A percentile compares a stretch with the other conserved stretches of the same genome.
Conservation (phyloP, 1,140 invertebrate genomes). For the Heterodera carotae region DNA sequence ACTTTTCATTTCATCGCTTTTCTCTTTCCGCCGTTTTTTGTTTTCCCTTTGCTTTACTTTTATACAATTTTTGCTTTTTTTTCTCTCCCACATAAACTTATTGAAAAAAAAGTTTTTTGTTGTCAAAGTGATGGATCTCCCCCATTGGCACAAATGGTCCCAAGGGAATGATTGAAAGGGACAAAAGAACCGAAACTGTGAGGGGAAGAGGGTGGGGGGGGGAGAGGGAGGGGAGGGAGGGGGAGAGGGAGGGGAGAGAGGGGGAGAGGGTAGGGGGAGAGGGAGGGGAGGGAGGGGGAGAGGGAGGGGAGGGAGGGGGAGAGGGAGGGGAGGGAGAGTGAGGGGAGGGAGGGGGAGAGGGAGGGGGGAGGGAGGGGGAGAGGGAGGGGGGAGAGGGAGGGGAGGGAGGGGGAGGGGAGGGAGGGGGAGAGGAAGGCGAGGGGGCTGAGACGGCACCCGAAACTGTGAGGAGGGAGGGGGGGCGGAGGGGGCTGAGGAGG, state of each 20-base stretch:
- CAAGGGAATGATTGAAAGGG: background rate
- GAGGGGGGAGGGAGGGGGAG: too few species aligned
- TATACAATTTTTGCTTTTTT: conserved; percentile 19
- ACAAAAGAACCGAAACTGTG: background rate
- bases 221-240: background rate
- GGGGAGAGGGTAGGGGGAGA: too few species aligned
- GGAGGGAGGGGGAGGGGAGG: too few species aligned
- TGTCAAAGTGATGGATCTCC: conserved; percentile 6
- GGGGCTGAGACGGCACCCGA: too few species aligned
- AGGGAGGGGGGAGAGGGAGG: too few species aligned
- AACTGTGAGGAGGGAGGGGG: too few species aligned
- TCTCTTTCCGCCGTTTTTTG: conserved; percentile 3
- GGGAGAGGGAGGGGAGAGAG: background rate
- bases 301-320: too few species aligned
- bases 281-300: too few species aligned
- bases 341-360: too few species aligned
- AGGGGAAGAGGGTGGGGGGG: background rate
- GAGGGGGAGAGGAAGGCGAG: too few species aligned
- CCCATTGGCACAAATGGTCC: background rate
- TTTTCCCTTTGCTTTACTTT: conserved; percentile 11
- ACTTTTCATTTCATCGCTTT: background rate
- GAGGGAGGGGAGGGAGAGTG: too few species aligned
- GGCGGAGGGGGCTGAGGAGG: too few species aligned
- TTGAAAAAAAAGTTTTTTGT: background rate
- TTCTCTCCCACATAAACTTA: conserved; percentile 14